Evolutionary conservation across 2,888 invertebrate species (phyloP), one percentile per base, ranked within the genome.

Genomic region (Andrena praecox): DNA sequence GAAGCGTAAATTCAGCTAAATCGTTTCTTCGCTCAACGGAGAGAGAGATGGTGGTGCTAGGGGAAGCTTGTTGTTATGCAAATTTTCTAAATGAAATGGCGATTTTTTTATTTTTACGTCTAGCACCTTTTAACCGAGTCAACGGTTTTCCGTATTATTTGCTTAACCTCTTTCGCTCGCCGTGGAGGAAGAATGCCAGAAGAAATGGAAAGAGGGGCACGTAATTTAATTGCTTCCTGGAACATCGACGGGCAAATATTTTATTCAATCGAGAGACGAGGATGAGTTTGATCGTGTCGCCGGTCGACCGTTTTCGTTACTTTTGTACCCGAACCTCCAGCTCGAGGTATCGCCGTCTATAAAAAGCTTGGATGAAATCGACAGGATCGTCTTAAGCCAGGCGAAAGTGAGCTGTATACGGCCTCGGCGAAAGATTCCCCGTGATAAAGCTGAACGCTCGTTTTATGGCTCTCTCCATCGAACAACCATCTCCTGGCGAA

Each of bases 261-360:
- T 79, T 69, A 79, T 91, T 90, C 91, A 90, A 91, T 90, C 90
- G 89, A 48, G 80, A 68, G 54, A 67, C 62, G 82, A 76, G 70
- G 77, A 77, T 56, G 35, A 54, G 62, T 73, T 59, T 16, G 69
- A 77, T 31, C 52, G 35, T 50, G 67, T 54, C 24, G 20, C 56
- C 62, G 63, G 33, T 29, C 66, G 50, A 76, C 60, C 66, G 24
- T 56, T 71, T 68, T 66, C 75, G 70, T 66, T 70, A 24, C 52
- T 31, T 33, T 50, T 20, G 24, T 35, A 48, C 50, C 69, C 29
- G 52, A 59, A 63, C 69, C 75, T 56, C 50, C 50, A 63, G 64
- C 48, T 42, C 64, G 77, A 70, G 31, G 50, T 77, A 69, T 74
- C 54, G 54, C 12, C 24, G 50, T 35, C 66, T 52, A 66, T 77